Evolutionary conservation across 2,888 invertebrate genomes (phyloP), one percentile per base, ranked within the genome.

Genomic region (Dromius quadrimaculatus): DNA sequence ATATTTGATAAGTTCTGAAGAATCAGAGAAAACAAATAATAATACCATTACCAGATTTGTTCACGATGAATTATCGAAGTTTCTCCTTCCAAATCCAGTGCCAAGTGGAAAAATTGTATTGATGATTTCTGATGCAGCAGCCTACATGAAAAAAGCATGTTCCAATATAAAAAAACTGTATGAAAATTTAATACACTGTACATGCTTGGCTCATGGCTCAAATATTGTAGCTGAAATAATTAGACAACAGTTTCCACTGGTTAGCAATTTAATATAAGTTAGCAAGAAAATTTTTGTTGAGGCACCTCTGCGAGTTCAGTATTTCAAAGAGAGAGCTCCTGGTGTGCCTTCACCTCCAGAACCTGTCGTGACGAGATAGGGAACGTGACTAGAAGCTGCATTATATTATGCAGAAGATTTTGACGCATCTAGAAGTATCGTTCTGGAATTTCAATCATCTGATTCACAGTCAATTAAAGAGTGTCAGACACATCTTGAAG

Each of bases 261-360:
- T 76, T 9, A 74, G 78, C 71, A 69, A 63, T 17, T 73, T 79
- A 11, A 74, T 79, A 38, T 69, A 72, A n/a, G 57, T 22, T 23
- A 54, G 73, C n/a, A 77, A 79, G 72, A 77, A 78, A 64, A 71
- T 79, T 28, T 79, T 80, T 73, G 47, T 74, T 9, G 79, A 79
- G 71, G 72, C 76, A 11, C 76, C 77, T 2, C 45, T 54, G 2
- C 45, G 76, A 45, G 72, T 77, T 34, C 70, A 75, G 71, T 63
- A 73, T 62, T 80, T 75, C 73, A 75, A 76, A 71, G 32, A 32
- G 8, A 32, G 32, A 32, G 5, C 8, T 6, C 32, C 8, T 32
- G 32, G 8, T 32, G 2, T 13, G 4, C n/a, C 38, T n/a, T n/a
- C n/a, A 6, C 38, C 38, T 6, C 13, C 38, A 6, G 5, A 38